Evolutionary conservation across 2,888 invertebrate species (phyloP), one percentile per base, ranked within the genome.

Genomic region (Lamellibrachia columna): DNA sequence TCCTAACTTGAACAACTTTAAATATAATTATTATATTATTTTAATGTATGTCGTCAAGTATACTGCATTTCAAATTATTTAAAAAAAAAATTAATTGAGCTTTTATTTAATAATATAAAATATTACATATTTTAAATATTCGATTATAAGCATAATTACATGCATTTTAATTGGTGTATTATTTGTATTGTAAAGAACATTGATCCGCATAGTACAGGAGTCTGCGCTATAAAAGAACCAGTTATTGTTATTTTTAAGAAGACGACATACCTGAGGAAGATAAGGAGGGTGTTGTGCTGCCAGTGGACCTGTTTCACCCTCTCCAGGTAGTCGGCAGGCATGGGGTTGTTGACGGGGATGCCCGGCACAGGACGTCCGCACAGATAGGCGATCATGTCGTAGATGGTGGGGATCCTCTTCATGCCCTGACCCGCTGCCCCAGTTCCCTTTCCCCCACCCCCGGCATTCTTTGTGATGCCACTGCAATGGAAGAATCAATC

Each of bases 281-380:
- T 96, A 1, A 96, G 95, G n/a, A 96, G 95, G n/a, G 96, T 96
- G 91, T 95, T 94, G 93, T 96, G 96, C 93, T 96, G 96, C 96
- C 96, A 96, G 95, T 96, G 95, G 91, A 96, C 95, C 94, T 96
- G 96, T 93, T 96, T 96, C 55, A 96, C 96, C 52, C 96, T 94
- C 93, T 96, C 96, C 90, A 95, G 94, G 3, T 95, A 95, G 93
- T 96, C 95, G 8, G 94, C 91, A 0, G 96, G 96, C 75, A 96
- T 94, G 8, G 96, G 95, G 53, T 95, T 94, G 94, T 96, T 96
- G 91, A 95, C 93, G 7, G 96, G 96, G 90, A 96, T 96, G 7
- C 96, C 96, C 2, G 96, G 96, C 7, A 96, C 95, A 3, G 91
- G 91, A 22, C 90, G 91, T 7, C 96, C 96, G 93, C 95, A 95